Base-by-base conservation (phyloP, 2,797 vertebrate species). In the Champsocephalus esox region DNA sequence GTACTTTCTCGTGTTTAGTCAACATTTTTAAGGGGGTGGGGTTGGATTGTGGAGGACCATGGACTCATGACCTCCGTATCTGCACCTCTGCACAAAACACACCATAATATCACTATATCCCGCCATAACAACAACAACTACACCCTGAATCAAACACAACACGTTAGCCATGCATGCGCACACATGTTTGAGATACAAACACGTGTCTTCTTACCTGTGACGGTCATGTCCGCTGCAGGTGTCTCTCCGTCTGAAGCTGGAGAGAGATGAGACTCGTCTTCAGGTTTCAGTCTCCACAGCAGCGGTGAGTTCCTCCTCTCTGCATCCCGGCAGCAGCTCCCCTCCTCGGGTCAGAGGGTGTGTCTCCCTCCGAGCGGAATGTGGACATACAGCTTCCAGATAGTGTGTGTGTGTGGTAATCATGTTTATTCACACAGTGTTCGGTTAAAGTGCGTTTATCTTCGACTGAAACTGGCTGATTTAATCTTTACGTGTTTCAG, bases 321-420 rank as follows among this genome's bases (percentile, higher is more conserved):
- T 58, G 83, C 89, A 90, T 93, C 87, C 73, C 4, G 38, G n/a
- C 12, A 65, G 65, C 32, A 16, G 21, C 49, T 67, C 77, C 81
- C 66, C 65, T 66, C 82, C 70, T 65, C 72, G 44, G 70, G 44
- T 52, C 80, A 5, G 62, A 73, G 91, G 92, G 92, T 76, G 91
- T 86, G 91, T 84, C 88, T 83, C 64, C 79, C 81, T 59, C 65
- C 3, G 45, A 14, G 10, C 9, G 89, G 81, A 91, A 87, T 79
- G 87, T 89, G 81, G 85, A 87, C 83, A 73, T 43, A 71, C 86
- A 68, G 79, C 88, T 77, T 79, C 64, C 63, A 62, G 21, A 59
- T 48, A 13, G 32, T 34, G 46, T 9, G 62, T 50, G 62, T n/a
- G 71, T 7, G 16, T 1, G 48, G 4, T 59, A 44, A 63, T 58